Evolutionary conservation across 2,113 vertebrate genomes (phyloP).

Genomic region (Nicator chloris): DNA sequence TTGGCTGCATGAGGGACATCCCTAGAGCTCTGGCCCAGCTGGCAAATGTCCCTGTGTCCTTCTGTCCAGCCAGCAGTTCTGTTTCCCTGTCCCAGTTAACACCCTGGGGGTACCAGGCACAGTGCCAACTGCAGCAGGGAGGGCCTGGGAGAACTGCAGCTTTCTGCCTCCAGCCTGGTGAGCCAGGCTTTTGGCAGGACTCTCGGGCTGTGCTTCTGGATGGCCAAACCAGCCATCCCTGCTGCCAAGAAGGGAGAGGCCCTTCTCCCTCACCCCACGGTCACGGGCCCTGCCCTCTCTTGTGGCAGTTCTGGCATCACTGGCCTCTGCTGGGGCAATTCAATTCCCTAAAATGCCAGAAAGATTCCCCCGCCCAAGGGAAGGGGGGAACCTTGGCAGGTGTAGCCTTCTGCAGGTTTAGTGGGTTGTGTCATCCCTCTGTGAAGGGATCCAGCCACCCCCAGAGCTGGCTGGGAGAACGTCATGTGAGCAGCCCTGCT

Average conservation of each 20-base stretch:
- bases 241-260: background rate
- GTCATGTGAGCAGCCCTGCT: accelerated
- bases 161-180: background rate
- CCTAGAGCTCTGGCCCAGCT: background rate
- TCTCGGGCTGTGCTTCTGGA: background rate
- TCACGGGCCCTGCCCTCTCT: background rate
- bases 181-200: background rate
- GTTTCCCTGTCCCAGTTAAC: background rate
- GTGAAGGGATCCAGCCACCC: background rate
- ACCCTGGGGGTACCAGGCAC: background rate
- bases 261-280: accelerated
- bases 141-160: background rate
- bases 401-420: background rate
- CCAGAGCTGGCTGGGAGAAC: background rate
- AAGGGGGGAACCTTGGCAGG: background rate
- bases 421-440: background rate
- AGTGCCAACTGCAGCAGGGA: background rate
- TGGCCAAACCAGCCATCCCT: background rate
- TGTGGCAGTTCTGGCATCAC: background rate
- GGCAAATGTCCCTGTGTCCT: background rate
- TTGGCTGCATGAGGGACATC: accelerated
- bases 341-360: background rate
- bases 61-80: background rate
- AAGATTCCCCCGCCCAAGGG: background rate
- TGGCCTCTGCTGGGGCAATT: background rate